Base-by-base conservation (phyloP, 2,797 vertebrate genomes). In the Darevskia mixta region DNA sequence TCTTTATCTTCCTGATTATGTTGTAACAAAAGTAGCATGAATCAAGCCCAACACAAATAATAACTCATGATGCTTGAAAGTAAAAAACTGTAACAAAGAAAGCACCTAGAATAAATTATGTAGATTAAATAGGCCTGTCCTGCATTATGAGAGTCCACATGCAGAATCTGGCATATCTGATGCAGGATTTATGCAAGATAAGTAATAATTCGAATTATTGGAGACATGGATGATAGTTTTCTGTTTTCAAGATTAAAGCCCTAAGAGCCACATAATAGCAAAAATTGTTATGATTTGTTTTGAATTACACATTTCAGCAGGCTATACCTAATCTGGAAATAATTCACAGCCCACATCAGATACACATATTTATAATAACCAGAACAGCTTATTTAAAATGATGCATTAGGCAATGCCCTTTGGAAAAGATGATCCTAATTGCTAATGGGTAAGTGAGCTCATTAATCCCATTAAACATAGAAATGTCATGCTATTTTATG, bases 401-500 rank as follows among this genome's bases (percentile, higher is more conserved):
- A 55, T 55, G 13, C 13, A 55, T 55, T 55, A 55, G 49, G 49
- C 13, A 55, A 15, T 55, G 49, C 49, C 49, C 49, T 55, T 55
- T 55, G 49, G 49, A 55, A 55, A 15, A 55, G 15, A 13, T 55
- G 49, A 55, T 55, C 49, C 49, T 35, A 67, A 43, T 78, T 38
- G n/a, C 35, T 45, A 13, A 5, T n/a, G 41, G 79, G 38, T 71
- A 32, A 43, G 32, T 64, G 38, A 71, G 45, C 20, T 32, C 43
- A 61, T 82, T 9, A 38, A 25, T 32, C 25, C n/a, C 17, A n/a
- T 55, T 85, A 85, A 81, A 11, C 32, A 67, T 11, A 38, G 15
- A 61, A 55, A 67, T 43, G 58, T 45, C 55, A 1, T 0, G 0
- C n/a, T 0, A 0, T n/a, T 0, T 0, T 66, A 79, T 73, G 78